Base-by-base conservation (phyloP, 2,888 invertebrate genomes). In the Sarcophaga rosellei region DNA sequence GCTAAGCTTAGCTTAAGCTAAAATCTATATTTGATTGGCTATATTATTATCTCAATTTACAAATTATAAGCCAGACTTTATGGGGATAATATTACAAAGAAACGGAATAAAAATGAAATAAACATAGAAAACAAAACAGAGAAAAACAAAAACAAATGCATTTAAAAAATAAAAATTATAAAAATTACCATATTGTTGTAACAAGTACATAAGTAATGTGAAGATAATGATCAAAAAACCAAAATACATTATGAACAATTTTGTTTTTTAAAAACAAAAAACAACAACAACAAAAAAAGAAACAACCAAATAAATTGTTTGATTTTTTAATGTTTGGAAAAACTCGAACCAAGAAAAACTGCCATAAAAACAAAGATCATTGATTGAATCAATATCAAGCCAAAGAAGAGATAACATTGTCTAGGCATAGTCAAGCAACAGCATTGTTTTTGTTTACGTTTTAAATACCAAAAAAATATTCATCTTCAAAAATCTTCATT, bases 31-130 rank as follows among this genome's bases (percentile, higher is more conserved):
- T 78, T 74, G 69, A 81, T 78, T 78, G 77, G 59, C 68, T 47
- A 23, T 66, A 85, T 81, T 81, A 81, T 85, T 77, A 81, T 65
- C 63, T n/a, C 78, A 78, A 81, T 85, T 85, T 85, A 57, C 70
- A 85, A 63, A 74, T 82, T 73, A 62, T 61, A 62, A 73, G 12
- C 25, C 21, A 68, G 69, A 73, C 73, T 78, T 63, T 65, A 57
- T 23, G 74, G 61, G 73, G 45, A 59, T 12, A 17, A 15, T 53
- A 53, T 53, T 53, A 15, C 53, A 53, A 47, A 47, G 12, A 15
- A 47, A 47, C 35, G 35, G 5, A 35, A 35, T 6, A 35, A 45
- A 57, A 68, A 15, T 15, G 25, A 25, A 57, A 17, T 1, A 57
- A 57, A 57, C 57, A 35, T 8, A 57, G 17, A 57, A 35, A 57